phyloP scores from a whole-genome alignment of 2,113 vertebrate genomes.

The Pachypanchax playfairii region DNA sequence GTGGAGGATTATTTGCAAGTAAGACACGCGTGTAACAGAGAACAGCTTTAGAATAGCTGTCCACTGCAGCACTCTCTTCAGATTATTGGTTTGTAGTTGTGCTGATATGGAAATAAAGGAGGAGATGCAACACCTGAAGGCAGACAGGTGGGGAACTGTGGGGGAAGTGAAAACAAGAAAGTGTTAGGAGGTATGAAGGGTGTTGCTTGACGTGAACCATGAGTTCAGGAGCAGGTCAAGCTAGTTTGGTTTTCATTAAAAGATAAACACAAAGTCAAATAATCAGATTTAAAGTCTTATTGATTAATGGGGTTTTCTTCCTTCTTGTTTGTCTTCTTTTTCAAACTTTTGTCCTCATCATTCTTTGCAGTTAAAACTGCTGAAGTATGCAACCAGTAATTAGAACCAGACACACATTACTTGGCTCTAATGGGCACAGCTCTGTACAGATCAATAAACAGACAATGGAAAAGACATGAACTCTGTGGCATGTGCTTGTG shows the following conservation, averaged over 20 bases:
- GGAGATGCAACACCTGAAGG: neutral
- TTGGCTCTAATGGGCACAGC: slow-evolving; percentile 24
- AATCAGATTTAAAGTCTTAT: neutral
- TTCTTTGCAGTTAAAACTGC: slow-evolving; percentile 15
- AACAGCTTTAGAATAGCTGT: too few relatives aligned
- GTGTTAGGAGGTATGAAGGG: neutral
- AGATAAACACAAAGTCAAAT: slow-evolving; percentile 5
- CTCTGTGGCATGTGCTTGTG: neutral
- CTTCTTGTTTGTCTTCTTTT: neutral
- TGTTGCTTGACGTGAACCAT: slow-evolving; percentile 12
- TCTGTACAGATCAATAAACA: slow-evolving; percentile 61
- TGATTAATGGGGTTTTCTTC: slow-evolving; percentile 6
- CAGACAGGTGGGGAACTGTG: neutral
- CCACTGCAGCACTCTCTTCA: too few relatives aligned
- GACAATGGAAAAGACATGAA: slow-evolving; percentile 29
- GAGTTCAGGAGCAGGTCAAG: slow-evolving; percentile 8
- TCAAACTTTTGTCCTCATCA: neutral
- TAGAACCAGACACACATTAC: slow-evolving; percentile 45
- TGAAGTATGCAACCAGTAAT: slow-evolving; percentile 59
- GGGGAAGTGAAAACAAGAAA: neutral
- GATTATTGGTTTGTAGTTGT: neutral
- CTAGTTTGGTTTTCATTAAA: slow-evolving; percentile 13
- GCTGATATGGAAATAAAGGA: slow-evolving; percentile 21
- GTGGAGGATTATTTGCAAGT: too few relatives aligned
- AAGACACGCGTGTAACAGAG: too few relatives aligned